Conservation (phyloP, 2,888 invertebrate species). For the Eutolmus rufibarbis region DNA sequence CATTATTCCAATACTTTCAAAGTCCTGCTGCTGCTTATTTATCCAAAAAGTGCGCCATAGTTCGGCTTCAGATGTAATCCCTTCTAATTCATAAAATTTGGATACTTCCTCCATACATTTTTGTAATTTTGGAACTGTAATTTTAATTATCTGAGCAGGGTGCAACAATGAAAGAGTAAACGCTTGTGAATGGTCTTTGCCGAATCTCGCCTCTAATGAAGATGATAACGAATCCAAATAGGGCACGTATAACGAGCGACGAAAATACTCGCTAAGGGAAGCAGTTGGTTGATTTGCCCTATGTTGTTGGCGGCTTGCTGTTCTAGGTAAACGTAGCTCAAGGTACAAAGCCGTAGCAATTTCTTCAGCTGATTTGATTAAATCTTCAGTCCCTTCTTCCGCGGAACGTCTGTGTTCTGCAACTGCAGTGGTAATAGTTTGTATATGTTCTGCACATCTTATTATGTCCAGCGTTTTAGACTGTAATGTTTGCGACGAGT, state of each 20-base stretch:
- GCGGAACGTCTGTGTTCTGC: neutral
- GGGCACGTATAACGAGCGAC: neutral
- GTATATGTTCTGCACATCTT: neutral
- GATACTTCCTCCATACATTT: neutral
- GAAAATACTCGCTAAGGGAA: neutral
- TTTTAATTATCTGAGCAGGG: neutral
- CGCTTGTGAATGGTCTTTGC: neutral
- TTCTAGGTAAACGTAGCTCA: neutral
- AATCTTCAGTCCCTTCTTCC: neutral
- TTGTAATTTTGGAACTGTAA: neutral
- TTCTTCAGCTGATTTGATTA: neutral
- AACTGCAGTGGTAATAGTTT: neutral
- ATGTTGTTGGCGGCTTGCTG: neutral
- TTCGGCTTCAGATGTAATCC: neutral
- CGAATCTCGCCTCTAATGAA: neutral
- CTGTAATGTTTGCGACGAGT: slow-evolving; percentile 40
- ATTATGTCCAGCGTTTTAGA: neutral
- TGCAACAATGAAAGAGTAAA: neutral
- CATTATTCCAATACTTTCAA: neutral
- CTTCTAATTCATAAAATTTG: neutral
- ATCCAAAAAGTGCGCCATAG: neutral
- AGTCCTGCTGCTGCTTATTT: neutral
- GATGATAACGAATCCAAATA: slow-evolving; percentile 3
- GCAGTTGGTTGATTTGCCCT: neutral
- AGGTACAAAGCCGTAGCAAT: neutral